Percentiles rank a stretch among this genome's conserved stretches.
phyloP scores from a whole-genome alignment of 2,888 invertebrate genomes.

The Ephialtes manifestator region DNA sequence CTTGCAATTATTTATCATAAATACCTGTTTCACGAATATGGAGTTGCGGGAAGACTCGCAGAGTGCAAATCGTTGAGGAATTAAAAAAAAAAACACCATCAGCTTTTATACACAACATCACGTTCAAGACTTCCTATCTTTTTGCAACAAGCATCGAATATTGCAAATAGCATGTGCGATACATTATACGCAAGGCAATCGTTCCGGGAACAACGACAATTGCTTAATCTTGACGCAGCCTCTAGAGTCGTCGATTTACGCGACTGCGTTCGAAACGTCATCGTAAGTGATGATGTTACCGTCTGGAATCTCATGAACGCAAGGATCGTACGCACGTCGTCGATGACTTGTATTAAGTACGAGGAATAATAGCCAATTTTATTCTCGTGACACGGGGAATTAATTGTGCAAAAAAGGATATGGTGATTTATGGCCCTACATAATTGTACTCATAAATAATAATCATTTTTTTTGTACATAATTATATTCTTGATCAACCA shows the following conservation, averaged over 20 bases:
- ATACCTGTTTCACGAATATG: constrained; percentile 31
- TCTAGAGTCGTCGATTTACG: constrained; percentile 32
- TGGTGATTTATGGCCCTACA: background rate
- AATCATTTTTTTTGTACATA: background rate
- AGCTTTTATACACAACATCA: constrained; percentile 20
- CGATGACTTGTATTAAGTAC: constrained; percentile 19
- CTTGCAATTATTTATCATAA: constrained; percentile 58
- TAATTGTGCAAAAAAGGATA: background rate
- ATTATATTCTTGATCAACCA: background rate
- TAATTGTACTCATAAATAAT: background rate
- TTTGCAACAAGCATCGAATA: constrained; percentile 15
- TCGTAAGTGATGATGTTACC: constrained; percentile 27
- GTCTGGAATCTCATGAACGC: constrained; percentile 36
- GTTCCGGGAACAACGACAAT: constrained; percentile 60
- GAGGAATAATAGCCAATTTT: constrained; percentile 3
- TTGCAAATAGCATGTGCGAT: constrained; percentile 10
- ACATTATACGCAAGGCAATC: constrained; percentile 30
- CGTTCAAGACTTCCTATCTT: constrained; percentile 47
- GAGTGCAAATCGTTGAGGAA: background rate
- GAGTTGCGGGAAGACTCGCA: constrained; percentile 37
- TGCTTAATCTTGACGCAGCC: constrained; percentile 52
- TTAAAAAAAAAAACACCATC: constrained; percentile 18
- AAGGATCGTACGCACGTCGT: constrained; percentile 14
- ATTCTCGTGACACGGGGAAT: background rate
- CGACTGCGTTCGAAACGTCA: constrained; percentile 14